A percentile compares a stretch with the other conserved stretches of the same genome.
These are phyloP conservation scores for Leucozona laternaria DNA, from an alignment of 2,888 invertebrate species.

Conservation along the genomic window DNA sequence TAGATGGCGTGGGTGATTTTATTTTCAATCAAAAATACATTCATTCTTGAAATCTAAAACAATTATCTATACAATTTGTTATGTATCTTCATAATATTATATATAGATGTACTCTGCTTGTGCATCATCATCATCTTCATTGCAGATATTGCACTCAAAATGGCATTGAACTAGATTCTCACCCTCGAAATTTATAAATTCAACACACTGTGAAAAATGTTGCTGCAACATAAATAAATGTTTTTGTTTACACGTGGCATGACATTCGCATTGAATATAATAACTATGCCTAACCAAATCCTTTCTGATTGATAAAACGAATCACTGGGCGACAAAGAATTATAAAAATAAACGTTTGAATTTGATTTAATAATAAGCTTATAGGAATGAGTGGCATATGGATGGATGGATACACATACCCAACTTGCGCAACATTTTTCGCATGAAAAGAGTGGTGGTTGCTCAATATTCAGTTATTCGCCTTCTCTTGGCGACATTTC, in stretches of 20 bases:
- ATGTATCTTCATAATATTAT: slow-evolving; percentile 44
- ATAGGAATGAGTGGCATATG: background rate
- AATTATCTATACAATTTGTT: background rate
- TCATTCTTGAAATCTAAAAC: slow-evolving; percentile 28
- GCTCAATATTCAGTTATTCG: slow-evolving; percentile 26
- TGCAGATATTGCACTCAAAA: slow-evolving; percentile 21
- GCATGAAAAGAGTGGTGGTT: slow-evolving; percentile 16
- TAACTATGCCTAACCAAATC: background rate
- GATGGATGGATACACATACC: too few relatives aligned
- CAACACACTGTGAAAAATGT: slow-evolving; percentile 51
- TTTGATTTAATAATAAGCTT: slow-evolving; percentile 39
- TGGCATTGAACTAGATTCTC: slow-evolving; percentile 70
- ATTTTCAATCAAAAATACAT: slow-evolving; percentile 43
- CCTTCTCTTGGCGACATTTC: slow-evolving; percentile 45
- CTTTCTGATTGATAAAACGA: slow-evolving; percentile 38
- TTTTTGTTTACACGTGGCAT: background rate
- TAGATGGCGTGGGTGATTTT: slow-evolving; percentile 58
- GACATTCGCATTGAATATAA: slow-evolving; percentile 23
- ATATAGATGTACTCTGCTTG: slow-evolving; percentile 4
- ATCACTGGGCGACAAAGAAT: background rate
- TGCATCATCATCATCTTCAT: background rate
- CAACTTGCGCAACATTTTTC: slow-evolving; percentile 47
- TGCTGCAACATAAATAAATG: slow-evolving; percentile 48
- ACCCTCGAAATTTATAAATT: slow-evolving; percentile 26
- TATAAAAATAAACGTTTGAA: slow-evolving; percentile 7